These are phyloP conservation scores for Telmatochromis brichardi DNA, from an alignment of 2,113 vertebrate genomes.

Conservation along the genomic window DNA sequence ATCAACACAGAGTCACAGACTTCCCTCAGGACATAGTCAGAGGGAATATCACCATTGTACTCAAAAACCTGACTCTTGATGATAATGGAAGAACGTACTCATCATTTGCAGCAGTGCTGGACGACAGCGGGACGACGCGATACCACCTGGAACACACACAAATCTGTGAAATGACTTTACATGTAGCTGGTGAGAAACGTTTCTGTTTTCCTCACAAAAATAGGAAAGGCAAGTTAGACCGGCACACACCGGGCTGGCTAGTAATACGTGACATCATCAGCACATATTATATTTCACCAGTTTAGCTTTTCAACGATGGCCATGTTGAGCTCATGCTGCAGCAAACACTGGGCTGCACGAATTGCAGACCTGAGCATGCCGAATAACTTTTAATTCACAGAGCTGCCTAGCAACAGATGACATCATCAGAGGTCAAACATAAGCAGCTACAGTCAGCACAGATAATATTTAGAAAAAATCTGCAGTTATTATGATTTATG, in stretches of 20 bases:
- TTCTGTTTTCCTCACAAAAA: neutral
- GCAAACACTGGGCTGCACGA: neutral
- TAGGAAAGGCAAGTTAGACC: neutral
- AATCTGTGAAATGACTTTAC: neutral
- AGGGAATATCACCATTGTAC: neutral
- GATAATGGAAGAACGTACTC: neutral
- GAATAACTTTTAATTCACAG: neutral
- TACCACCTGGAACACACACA: neutral
- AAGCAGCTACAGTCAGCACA: neutral
- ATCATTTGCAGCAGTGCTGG: neutral
- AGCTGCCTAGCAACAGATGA: neutral
- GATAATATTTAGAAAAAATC: neutral
- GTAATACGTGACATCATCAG: neutral
- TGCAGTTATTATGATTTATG: neutral
- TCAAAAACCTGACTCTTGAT: neutral
- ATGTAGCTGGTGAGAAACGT: neutral
- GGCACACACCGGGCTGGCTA: neutral
- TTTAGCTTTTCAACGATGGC: neutral
- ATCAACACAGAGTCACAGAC: neutral
- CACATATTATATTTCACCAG: neutral
- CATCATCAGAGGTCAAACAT: neutral
- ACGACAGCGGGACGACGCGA: neutral
- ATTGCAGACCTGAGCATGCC: neutral
- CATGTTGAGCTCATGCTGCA: neutral
- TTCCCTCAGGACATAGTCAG: neutral